These are phyloP conservation scores for Eurystomus glaucurus DNA, from an alignment of 2,797 vertebrate species.

Conservation along the genomic window DNA sequence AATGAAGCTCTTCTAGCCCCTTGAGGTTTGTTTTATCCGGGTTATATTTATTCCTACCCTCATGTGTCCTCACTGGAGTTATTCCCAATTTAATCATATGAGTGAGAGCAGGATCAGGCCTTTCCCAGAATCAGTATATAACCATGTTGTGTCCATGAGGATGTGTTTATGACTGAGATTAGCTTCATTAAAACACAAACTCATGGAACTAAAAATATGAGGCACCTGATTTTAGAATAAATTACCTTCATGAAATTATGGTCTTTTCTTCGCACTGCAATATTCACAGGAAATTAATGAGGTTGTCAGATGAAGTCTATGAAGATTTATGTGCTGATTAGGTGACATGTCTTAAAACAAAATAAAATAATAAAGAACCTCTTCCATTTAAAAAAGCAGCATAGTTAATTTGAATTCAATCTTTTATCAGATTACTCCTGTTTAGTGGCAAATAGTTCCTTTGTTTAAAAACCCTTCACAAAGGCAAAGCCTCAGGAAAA, in stretches of 20 bases:
- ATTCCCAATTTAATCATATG: fast-evolving
- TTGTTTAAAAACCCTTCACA: constrained; percentile 75
- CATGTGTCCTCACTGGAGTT: background rate
- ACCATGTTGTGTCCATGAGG: background rate
- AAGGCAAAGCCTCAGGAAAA: constrained; percentile 76
- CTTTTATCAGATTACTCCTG: constrained; percentile 81
- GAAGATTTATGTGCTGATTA: constrained; percentile 81
- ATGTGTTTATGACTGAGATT: constrained; percentile 33
- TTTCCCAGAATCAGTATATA: background rate
- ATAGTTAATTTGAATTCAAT: constrained; percentile 81
- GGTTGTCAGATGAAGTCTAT: constrained; percentile 73
- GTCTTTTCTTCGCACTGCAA: constrained; percentile 52
- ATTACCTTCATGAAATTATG: constrained; percentile 67
- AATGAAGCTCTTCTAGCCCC: background rate
- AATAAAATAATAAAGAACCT: constrained; percentile 82
- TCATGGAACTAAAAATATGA: constrained; percentile 48
- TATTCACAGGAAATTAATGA: constrained; percentile 79
- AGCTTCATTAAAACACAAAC: constrained; percentile 61
- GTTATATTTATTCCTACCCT: background rate
- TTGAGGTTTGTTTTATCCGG: background rate
- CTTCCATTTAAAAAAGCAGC: constrained; percentile 75
- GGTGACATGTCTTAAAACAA: constrained; percentile 78
- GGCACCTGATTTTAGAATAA: constrained; percentile 74
- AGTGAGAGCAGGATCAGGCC: background rate
- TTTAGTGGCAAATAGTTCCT: constrained; percentile 74